These are phyloP conservation scores for Synergus umbraculus DNA, from an alignment of 2,888 invertebrate species.

Conservation along the genomic window DNA sequence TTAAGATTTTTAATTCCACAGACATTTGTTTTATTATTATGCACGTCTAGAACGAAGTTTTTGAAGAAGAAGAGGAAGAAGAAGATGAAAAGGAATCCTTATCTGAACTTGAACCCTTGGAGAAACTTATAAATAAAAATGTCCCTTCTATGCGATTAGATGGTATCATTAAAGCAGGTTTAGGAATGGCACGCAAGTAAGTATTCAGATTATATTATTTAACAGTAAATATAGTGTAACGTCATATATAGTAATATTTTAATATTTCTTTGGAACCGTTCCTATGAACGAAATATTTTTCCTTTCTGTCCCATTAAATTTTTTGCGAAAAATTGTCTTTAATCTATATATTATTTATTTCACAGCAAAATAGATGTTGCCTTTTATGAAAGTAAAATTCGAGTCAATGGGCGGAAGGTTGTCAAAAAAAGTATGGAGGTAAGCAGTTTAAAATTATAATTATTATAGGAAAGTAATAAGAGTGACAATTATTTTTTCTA, in stretches of 20 bases:
- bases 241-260: background rate
- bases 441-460: slow-evolving; percentile 57
- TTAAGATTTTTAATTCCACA: background rate
- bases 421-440: slow-evolving; percentile 86
- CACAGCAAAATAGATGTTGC: slow-evolving; percentile 87
- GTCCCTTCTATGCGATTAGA: slow-evolving; percentile 15
- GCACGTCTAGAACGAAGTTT: background rate
- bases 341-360: slow-evolving; percentile 54
- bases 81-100: background rate
- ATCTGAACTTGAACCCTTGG: background rate
- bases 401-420: slow-evolving; percentile 87
- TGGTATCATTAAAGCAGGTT: background rate
- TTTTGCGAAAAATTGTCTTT: background rate
- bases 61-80: background rate
- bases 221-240: background rate
- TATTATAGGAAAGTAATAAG: slow-evolving; percentile 52
- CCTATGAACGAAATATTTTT: too few species aligned
- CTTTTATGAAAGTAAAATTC: slow-evolving; percentile 89
- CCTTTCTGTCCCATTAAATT: too few species aligned
- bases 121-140: slow-evolving; percentile 8
- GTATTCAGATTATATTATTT: background rate
- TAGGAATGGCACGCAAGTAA: slow-evolving; percentile 20
- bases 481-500: slow-evolving; percentile 38
- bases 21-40: background rate
- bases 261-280: too few species aligned